Percentiles rank a stretch among this genome's conserved stretches.
Conservation (phyloP, 2,888 invertebrate species). For the Acanthosepion pharaonis region DNA sequence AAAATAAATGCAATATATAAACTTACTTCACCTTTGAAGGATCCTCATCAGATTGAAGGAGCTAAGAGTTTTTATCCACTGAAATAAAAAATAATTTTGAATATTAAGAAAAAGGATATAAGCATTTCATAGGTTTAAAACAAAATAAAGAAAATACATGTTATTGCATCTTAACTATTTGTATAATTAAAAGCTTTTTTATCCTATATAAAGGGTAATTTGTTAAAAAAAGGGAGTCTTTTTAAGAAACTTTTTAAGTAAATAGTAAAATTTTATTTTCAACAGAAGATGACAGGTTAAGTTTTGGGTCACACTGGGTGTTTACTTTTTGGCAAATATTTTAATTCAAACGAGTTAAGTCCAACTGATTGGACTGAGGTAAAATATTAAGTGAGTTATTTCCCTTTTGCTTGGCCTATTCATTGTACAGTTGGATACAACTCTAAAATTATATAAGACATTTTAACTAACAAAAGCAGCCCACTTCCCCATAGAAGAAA, state of each 20-base stretch:
- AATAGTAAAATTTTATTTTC: no score
- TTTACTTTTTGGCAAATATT: not conserved
- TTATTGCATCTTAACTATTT: no score
- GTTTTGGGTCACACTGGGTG: no score
- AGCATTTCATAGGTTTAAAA: not conserved
- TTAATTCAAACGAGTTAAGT: not conserved
- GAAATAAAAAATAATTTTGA: not conserved
- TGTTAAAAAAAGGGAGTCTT: no score
- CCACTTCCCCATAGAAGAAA: not conserved
- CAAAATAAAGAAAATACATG: no score
- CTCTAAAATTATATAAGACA: not conserved
- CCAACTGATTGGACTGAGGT: not conserved
- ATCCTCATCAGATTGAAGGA: not conserved
- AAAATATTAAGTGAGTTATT: conserved; percentile 7
- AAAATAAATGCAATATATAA: not conserved
- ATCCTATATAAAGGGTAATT: no score
- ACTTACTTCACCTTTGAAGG: not conserved
- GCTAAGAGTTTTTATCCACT: not conserved
- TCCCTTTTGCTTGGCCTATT: not conserved
- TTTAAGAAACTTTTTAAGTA: no score
- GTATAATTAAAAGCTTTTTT: no score
- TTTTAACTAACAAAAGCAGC: not conserved
- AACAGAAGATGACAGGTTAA: no score
- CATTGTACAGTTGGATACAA: not conserved
- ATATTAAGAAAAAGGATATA: not conserved